Percentiles rank a stretch among this genome's conserved stretches.
phyloP scores from a whole-genome alignment of 2,888 invertebrate species.

The Oxystoma pomonae region DNA sequence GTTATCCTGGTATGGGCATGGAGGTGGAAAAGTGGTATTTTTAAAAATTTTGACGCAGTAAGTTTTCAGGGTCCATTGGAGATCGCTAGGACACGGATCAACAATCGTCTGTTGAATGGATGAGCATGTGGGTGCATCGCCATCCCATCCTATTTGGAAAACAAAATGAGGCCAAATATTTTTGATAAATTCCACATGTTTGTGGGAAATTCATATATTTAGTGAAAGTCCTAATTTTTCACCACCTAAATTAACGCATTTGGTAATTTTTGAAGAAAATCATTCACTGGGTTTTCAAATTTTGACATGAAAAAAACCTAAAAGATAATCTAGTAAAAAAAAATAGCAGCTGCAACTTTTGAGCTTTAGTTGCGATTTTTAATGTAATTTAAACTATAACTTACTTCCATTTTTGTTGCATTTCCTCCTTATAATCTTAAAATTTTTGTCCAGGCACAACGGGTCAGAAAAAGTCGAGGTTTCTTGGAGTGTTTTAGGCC shows the following conservation, averaged over 20 bases:
- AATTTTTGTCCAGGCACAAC: background rate
- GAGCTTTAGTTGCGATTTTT: too few relatives aligned
- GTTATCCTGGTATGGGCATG: slow-evolving; percentile 26
- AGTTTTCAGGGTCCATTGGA: slow-evolving; percentile 4
- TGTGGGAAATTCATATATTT: too few relatives aligned
- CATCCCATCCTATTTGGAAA: slow-evolving; percentile 25
- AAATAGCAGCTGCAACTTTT: too few relatives aligned
- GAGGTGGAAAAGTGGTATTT: slow-evolving; percentile 26
- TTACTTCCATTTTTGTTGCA: slow-evolving; percentile 1
- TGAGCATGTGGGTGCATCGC: slow-evolving; percentile 16
- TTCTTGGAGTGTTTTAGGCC: background rate
- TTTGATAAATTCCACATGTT: too few relatives aligned
- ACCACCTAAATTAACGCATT: too few relatives aligned
- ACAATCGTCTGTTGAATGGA: slow-evolving; percentile 18
- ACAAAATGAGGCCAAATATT: too few relatives aligned
- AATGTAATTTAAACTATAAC: too few relatives aligned
- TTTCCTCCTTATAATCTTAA: background rate
- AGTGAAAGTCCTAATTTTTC: too few relatives aligned
- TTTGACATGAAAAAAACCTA: too few relatives aligned
- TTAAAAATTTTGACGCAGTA: slow-evolving; percentile 24
- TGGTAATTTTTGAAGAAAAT: too few relatives aligned
- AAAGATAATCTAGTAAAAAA: too few relatives aligned
- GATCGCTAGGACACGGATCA: slow-evolving; percentile 28
- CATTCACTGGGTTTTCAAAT: too few relatives aligned
- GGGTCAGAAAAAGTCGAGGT: background rate